Base-by-base conservation (phyloP, 2,888 invertebrate genomes). In the Cheilosia vernalis region DNA sequence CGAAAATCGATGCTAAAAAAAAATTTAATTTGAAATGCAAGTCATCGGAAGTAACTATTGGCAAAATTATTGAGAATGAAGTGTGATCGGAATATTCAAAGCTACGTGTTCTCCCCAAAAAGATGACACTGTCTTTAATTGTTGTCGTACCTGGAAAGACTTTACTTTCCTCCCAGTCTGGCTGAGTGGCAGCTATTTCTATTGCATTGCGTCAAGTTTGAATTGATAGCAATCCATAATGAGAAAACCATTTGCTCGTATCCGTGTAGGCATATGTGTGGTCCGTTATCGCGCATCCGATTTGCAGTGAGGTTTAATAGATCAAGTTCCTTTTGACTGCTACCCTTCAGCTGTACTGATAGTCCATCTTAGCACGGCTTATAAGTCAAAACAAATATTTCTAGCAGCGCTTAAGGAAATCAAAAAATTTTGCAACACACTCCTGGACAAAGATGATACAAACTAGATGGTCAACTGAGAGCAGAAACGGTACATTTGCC, bases 61-160 rank as follows among this genome's bases (percentile, higher is more conserved):
- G 21, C 37, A 53, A 17, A 64, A 53, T 24, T 27, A 51, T 40
- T 1, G 21, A 17, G 19, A 33, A 10, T 33, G 24, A 6, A 37
- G 2, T 64, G 51, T 51, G 64, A 51, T 40, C 40, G 1, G 64
- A 64, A 64, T 64, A 37, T 51, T 64, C 10, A 51, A 64, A 37
- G 40, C 13, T 0, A n/a, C 2, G 17, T 1, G 37, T 40, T 51
- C 17, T 27, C 13, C 19, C 19, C 24, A 15, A 66, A 40, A 51
- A 24, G 2, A 40, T 24, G 19, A 6, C 4, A 51, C 21, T 24
- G 19, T 60, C n/a, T 51, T 64, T 37, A n/a, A 2, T 17, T 47
- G 47, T 17, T 4, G 4, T 13, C 64, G 9, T 53, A 17, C 27
- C 33, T 30, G 17, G 1, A 19, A 5, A 19, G 30, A 7, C 33